These are phyloP conservation scores for Drosophila tristis DNA, from an alignment of 1,140 invertebrate genomes.

Conservation along the genomic window DNA sequence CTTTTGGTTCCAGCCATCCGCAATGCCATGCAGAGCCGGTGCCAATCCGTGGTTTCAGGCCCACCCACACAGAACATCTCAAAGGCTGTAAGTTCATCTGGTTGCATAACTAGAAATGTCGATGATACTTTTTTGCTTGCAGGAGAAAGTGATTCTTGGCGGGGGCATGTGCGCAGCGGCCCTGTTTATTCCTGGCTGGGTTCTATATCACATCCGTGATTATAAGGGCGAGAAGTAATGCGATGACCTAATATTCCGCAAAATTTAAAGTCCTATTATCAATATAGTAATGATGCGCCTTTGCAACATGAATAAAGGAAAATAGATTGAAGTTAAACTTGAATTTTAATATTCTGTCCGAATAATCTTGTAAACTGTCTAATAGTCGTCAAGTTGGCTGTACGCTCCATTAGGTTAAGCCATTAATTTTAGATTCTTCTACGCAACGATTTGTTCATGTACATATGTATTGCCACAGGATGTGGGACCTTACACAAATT, in stretches of 20 bases:
- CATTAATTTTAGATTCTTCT: no score
- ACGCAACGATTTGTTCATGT: no score
- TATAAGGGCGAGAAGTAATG: constrained; percentile 78
- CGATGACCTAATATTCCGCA: constrained; percentile 31
- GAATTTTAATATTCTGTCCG: neutral
- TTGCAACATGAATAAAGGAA: constrained; percentile 42
- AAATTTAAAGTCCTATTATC: constrained; percentile 55
- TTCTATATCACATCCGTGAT: constrained; percentile 79
- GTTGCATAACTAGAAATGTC: constrained; percentile 74
- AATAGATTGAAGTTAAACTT: constrained; percentile 9
- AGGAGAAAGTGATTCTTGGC: constrained; percentile 79
- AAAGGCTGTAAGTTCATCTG: constrained; percentile 66
- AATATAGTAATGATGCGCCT: constrained; percentile 48
- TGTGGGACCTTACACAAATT: no score
- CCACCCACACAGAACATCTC: constrained; percentile 74
- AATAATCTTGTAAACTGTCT: no score
- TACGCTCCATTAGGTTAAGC: no score
- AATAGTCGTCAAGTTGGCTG: no score
- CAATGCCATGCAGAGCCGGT: constrained; percentile 69
- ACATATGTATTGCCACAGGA: no score
- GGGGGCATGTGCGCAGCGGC: constrained; percentile 76
- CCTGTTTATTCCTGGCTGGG: constrained; percentile 78
- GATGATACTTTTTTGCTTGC: constrained; percentile 28
- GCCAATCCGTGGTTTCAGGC: constrained; percentile 78
- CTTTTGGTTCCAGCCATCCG: constrained; percentile 77